Conservation (phyloP, 2,797 vertebrate genomes). For the Sphenodon punctatus region DNA sequence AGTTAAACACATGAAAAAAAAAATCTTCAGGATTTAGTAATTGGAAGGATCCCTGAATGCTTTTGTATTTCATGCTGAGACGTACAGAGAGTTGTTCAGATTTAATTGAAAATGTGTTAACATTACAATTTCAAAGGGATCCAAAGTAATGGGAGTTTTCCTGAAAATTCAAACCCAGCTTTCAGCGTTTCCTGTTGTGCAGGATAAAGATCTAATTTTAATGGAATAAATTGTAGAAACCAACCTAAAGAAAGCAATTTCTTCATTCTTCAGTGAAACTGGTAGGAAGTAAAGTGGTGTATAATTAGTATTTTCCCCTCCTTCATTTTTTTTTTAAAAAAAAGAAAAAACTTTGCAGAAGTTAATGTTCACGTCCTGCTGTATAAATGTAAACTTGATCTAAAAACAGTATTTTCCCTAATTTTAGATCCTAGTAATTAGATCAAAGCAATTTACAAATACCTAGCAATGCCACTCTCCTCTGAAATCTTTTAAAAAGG, state of each 20-base stretch:
- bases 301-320: slow-evolving; percentile 62
- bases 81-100: slow-evolving; percentile 49
- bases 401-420: slow-evolving; percentile 31
- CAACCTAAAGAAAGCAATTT: slow-evolving; percentile 59
- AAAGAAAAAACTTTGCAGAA: slow-evolving; percentile 60
- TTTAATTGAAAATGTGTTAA: slow-evolving; percentile 70
- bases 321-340: slow-evolving; percentile 48
- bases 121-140: slow-evolving; percentile 61
- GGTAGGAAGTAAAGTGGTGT: slow-evolving; percentile 49
- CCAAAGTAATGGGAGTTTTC: slow-evolving; percentile 63
- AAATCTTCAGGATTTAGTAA: slow-evolving; percentile 48
- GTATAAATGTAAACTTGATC: slow-evolving; percentile 47
- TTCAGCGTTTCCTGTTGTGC: slow-evolving; percentile 58
- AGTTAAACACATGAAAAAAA: slow-evolving; percentile 54
- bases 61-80: slow-evolving; percentile 60
- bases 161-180: slow-evolving; percentile 60
- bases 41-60: slow-evolving; percentile 55
- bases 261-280: slow-evolving; percentile 52
- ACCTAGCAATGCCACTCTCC: background rate
- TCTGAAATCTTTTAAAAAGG: slow-evolving; percentile 38
- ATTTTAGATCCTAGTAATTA: slow-evolving; percentile 49
- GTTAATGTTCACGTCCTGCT: slow-evolving; percentile 47
- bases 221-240: slow-evolving; percentile 51
- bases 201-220: slow-evolving; percentile 62
- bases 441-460: slow-evolving; percentile 45